Base-by-base conservation (phyloP, 2,113 vertebrate genomes). In the Zeus faber region DNA sequence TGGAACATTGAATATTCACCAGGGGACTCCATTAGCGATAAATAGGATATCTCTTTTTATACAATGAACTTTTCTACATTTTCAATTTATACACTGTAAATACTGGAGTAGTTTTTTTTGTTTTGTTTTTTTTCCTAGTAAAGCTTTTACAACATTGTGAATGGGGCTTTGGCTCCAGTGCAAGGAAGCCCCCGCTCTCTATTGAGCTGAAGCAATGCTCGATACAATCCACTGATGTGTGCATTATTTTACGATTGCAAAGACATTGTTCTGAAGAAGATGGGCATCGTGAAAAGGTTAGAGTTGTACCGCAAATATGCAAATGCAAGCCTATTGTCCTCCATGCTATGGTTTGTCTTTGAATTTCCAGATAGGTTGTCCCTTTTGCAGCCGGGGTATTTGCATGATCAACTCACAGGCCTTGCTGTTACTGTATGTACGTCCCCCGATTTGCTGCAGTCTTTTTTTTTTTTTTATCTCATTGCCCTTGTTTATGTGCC, bases 371-470 rank as follows among this genome's bases (percentile, higher is more conserved):
- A 71, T 68, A 79, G 84, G 81, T 86, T 86, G 76, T 83, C 77
- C 60, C 56, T 77, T 79, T 11, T 76, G 77, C 82, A 80, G 77
- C 82, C 81, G 85, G 69, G 77, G 52, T 67, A 81, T 85, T 87
- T 85, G 79, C 85, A 87, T 87, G 84, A 83, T 83, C 70, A 80
- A 76, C 72, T 78, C 75, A 62, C 59, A 60, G 78, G 66, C 70
- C 67, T 61, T 53, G 54, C 72, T 29, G 81, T n/a, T n/a, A n/a
- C n/a, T n/a, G 84, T 84, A 77, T 86, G 65, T 69, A 54, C 61
- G 60, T 65, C 58, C 49, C 57, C 39, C 54, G 73, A 69, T 76
- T 81, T 79, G 48, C 63, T 78, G 56, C 67, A 71, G 65, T 70
- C 51, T 70, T 76, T 81, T 83, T 62, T 59, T 61, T 72, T 54